Evolutionary conservation across 1,140 invertebrate genomes (phyloP), one percentile per base, ranked within the genome.

Genomic region (Lepidurus couesii): DNA sequence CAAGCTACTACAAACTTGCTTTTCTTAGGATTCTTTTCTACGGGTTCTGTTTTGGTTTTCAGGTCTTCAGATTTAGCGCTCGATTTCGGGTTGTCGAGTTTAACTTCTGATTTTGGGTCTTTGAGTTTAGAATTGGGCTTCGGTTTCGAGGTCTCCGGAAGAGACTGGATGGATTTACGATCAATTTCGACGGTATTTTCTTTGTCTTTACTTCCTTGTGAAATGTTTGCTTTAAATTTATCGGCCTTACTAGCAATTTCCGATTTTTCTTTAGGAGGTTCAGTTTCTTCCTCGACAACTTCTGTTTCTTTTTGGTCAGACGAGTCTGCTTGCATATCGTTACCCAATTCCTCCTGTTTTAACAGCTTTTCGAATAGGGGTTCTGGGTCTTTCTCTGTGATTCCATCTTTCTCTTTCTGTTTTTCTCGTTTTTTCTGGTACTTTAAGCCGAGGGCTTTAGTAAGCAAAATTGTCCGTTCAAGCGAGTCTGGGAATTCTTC

Each of bases 391-490:
- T 9, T 65, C 6, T 13, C 6, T 13, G 53, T 16, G 16, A n/a
- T 65, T 7, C 16, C 13, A 21, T 13, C 21, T 65, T 65, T 16
- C 13, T 65, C 16, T 16, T 65, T 65, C 16, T n/a, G 53, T 16
- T 65, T 65, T 65, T 65, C 53, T 13, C 53, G 53, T 65, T 16
- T 65, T 21, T 65, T 65, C 53, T 65, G 53, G 13, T 65, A 65
- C 53, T 65, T 65, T 21, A 65, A 65, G 13, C 53, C 53, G 13
- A 65, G 53, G 21, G 53, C 53, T 65, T 65, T 65, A 21, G 53
- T 65, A 7, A 65, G 53, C 13, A 65, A 65, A 65, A 65, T 65
- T n/a, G 53, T 65, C 16, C 53, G 53, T 65, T 65, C 53, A 21
- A 65, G 16, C 16, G 53, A 9, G 21, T 65, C 53, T 9, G 53